Evolutionary conservation across 2,797 vertebrate species (phyloP).

Genomic region (Myotis planiceps): DNA sequence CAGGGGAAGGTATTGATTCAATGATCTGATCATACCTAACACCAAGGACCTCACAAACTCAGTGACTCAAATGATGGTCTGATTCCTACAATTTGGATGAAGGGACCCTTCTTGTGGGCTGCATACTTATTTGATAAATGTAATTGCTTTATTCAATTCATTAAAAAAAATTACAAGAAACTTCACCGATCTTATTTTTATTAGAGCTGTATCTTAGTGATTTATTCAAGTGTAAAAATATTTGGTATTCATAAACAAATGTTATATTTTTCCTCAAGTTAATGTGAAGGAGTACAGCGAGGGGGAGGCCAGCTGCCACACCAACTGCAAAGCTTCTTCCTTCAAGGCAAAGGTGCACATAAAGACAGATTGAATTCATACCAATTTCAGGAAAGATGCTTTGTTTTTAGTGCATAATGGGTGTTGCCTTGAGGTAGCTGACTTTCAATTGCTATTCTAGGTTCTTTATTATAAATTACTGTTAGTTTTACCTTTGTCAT

Average conservation of each 20-base stretch:
- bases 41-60: neutral
- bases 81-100: neutral
- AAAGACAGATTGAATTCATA: neutral
- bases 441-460: neutral
- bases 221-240: neutral
- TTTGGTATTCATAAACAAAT: neutral
- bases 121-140: neutral
- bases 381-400: conserved; percentile 6
- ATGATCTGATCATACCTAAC: no score
- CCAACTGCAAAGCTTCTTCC: neutral
- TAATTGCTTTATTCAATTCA: neutral
- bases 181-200: conserved; percentile 1
- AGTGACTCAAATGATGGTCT: neutral
- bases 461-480: conserved; percentile 48
- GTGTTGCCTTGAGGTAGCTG: conserved; percentile 20
- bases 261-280: neutral
- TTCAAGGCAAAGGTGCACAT: neutral
- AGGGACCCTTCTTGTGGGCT: neutral
- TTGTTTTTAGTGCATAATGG: conserved; percentile 31
- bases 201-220: neutral
- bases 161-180: conserved; percentile 26
- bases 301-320: neutral
- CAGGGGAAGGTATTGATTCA: no score
- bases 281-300: neutral
- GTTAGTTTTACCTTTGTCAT: conserved; percentile 22